Evolutionary conservation across 2,113 vertebrate genomes (phyloP).

Genomic region (Gambusia holbrooki): DNA sequence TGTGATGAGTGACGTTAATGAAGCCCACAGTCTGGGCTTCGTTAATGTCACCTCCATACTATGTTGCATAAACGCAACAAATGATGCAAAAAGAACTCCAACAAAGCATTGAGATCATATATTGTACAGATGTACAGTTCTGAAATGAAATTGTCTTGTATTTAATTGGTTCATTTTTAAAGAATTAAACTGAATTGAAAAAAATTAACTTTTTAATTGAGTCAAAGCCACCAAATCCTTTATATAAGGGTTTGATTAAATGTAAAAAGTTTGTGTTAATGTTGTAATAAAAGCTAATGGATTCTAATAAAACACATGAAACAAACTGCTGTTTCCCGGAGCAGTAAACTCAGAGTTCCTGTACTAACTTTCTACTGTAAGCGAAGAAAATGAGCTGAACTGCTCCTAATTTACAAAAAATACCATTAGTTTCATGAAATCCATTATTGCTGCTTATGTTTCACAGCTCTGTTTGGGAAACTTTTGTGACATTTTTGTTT

Average conservation of each 20-base stretch:
- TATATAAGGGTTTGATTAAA: background rate
- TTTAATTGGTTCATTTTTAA: too few species aligned
- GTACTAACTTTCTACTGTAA: background rate
- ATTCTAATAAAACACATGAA: background rate
- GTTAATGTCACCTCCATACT: background rate
- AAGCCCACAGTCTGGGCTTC: background rate
- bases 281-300: background rate
- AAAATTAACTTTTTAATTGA: background rate
- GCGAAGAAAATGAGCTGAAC: background rate
- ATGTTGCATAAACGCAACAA: background rate
- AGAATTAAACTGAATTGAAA: background rate
- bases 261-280: background rate
- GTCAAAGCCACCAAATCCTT: background rate
- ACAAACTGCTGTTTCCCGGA: background rate
- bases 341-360: background rate
- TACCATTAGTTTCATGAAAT: conserved; percentile 37
- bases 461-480: background rate
- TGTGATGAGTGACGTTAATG: too few species aligned
- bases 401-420: conserved; percentile 17
- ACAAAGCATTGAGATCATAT: background rate
- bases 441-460: conserved; percentile 43
- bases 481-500: conserved; percentile 44
- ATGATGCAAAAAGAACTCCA: background rate
- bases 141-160: background rate
- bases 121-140: background rate